phyloP scores from a whole-genome alignment of 2,113 vertebrate genomes.

The Dipodomys ordii region DNA sequence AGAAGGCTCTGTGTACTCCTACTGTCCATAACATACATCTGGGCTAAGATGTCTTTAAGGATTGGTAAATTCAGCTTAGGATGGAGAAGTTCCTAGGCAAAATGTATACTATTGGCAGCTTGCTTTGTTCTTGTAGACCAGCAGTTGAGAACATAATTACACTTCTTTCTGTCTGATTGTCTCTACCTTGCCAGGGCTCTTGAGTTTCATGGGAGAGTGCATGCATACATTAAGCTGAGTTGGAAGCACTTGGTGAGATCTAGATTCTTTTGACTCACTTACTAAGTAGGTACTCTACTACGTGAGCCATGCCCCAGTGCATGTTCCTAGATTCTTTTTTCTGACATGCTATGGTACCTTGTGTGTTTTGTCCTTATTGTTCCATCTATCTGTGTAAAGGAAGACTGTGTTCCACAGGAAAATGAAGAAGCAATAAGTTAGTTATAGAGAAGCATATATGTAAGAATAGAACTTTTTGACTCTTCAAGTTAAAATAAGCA shows the following conservation, averaged over 20 bases:
- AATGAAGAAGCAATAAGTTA: not conserved
- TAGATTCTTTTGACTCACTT: too few species aligned
- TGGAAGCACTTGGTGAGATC: not conserved
- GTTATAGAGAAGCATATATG: not conserved
- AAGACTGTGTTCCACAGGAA: not conserved
- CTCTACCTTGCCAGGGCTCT: not conserved
- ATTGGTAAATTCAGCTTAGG: too few species aligned
- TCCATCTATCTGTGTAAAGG: not conserved
- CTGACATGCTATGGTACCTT: too few species aligned
- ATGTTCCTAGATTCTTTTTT: too few species aligned
- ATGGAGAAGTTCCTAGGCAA: not conserved
- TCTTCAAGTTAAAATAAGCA: constrained; percentile 41
- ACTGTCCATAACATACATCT: too few species aligned
- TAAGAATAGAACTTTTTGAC: not conserved
- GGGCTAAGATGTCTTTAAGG: too few species aligned
- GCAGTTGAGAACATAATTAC: not conserved
- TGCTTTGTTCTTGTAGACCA: not conserved
- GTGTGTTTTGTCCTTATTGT: not conserved
- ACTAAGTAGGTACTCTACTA: too few species aligned
- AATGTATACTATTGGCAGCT: not conserved
- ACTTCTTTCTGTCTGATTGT: not conserved
- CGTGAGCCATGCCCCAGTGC: too few species aligned
- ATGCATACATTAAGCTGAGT: not conserved
- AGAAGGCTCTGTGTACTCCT: not conserved
- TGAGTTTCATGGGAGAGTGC: not conserved